Base-by-base conservation (phyloP, 2,888 invertebrate genomes). In the Protodeltote pygarga region DNA sequence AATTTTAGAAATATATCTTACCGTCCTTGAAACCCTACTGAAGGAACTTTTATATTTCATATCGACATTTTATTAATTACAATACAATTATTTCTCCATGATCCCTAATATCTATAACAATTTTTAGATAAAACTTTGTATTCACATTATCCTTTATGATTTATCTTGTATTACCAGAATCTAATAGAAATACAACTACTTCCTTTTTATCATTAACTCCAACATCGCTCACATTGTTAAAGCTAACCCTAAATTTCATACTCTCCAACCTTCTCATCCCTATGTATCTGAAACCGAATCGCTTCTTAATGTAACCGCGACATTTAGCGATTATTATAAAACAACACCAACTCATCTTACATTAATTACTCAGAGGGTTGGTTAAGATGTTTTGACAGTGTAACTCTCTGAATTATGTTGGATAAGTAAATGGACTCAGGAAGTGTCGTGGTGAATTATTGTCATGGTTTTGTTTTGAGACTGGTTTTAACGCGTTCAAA, bases 381-480 rank as follows among this genome's bases (percentile, higher is more conserved):
- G 61, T 76, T 70, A 77, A 80, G 80, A 76, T 80, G 78, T 81
- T 81, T 73, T 79, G 83, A 83, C 82, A 81, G 71, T 65, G 55
- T 62, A 65, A 63, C 73, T 72, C 64, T 66, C 69, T 74, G 71
- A 80, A 75, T 79, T 78, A 77, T 67, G 65, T 60, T 34, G 52
- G 57, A 52, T 73, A 53, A 73, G 71, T 71, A 70, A 73, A 68
- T 70, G 69, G 65, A 60, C 52, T 65, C 50, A 34, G 44, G 29
- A 52, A 62, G 42, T 49, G 64, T 40, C 23, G 44, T 10, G 51
- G 44, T 55, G 53, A 57, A 42, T 62, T 54, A 50, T 58, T 41
- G 53, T 50, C 54, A 59, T 54, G 54, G 49, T 58, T 50, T 10
- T 10, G 27, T 16, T 31, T 55, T 38, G 29, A 23, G 24, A 27